A percentile compares a stretch with the other conserved stretches of the same genome.
Evolutionary conservation across 37 sponge, comb jelly and placozoan species (phyloP).

Genomic region (Beroe forskalii): DNA sequence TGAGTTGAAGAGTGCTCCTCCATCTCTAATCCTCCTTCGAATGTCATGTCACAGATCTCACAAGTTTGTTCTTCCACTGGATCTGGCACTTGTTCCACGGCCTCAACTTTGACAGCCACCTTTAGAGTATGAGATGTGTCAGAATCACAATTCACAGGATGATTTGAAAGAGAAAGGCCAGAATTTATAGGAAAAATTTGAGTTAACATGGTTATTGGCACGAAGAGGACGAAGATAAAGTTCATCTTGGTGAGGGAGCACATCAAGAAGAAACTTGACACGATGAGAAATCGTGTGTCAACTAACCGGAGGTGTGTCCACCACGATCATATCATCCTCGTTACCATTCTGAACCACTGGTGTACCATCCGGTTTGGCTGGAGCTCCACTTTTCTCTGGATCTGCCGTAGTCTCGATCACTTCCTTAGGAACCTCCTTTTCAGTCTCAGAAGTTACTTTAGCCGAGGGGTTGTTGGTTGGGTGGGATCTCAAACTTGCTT

Average conservation of each 20-base stretch:
- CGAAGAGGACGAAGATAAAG: no score
- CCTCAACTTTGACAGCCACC: conserved; percentile 27
- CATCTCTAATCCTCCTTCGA: conserved; percentile 35
- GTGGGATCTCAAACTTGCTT: conserved; percentile 23
- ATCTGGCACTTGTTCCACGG: background rate
- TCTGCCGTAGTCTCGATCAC: background rate
- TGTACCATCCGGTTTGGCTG: background rate
- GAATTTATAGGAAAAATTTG: no score
- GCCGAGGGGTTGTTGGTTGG: background rate
- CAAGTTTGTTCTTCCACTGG: conserved; percentile 7
- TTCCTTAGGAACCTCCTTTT: background rate
- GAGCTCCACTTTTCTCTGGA: background rate
- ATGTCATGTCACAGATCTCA: conserved; percentile 54
- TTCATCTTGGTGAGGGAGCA: no score
- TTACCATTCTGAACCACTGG: background rate
- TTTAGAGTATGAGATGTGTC: no score
- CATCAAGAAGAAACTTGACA: no score
- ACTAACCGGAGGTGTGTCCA: conserved; percentile 41
- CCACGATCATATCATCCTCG: background rate
- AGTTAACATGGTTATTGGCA: no score
- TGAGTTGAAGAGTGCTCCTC: conserved; percentile 12
- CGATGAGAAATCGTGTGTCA: no score
- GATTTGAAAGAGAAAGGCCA: no score
- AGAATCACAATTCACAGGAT: no score
- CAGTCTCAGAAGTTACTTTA: background rate